These are phyloP conservation scores for Scytalopus superciliaris DNA, from an alignment of 2,113 vertebrate species.

Conservation along the genomic window DNA sequence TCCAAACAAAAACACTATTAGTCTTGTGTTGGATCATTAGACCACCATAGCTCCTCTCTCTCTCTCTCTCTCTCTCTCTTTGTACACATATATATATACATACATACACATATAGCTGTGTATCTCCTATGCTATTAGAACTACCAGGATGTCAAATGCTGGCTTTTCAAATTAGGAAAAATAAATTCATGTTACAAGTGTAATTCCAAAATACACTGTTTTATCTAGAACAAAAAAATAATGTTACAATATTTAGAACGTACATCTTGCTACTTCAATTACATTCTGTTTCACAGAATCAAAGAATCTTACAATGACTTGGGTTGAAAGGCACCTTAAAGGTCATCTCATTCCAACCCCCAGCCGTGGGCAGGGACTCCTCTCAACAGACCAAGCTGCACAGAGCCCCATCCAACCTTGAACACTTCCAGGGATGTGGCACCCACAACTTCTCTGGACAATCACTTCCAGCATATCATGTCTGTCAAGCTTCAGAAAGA, in stretches of 20 bases:
- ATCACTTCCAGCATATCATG: background rate
- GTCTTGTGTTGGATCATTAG: background rate
- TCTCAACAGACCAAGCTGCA: background rate
- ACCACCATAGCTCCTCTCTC: background rate
- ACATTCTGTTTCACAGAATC: background rate
- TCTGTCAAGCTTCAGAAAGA: background rate
- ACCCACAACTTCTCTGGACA: background rate
- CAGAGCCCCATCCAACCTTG: background rate
- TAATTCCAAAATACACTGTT: background rate
- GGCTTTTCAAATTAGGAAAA: background rate
- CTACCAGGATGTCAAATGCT: background rate
- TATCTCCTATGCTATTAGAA: background rate
- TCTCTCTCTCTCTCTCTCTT: too few relatives aligned
- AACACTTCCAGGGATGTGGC: background rate
- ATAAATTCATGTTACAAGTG: background rate
- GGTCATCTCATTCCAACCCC: background rate
- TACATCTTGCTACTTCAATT: background rate
- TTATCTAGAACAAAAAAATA: background rate
- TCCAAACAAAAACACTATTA: slow-evolving; percentile 19
- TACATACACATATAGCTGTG: too few relatives aligned
- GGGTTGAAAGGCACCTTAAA: background rate
- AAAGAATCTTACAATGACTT: background rate
- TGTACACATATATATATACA: background rate
- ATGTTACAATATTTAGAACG: background rate
- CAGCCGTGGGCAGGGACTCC: background rate